Base-by-base conservation (phyloP, 1,140 invertebrate species). In the Polypedilum pembai region DNA sequence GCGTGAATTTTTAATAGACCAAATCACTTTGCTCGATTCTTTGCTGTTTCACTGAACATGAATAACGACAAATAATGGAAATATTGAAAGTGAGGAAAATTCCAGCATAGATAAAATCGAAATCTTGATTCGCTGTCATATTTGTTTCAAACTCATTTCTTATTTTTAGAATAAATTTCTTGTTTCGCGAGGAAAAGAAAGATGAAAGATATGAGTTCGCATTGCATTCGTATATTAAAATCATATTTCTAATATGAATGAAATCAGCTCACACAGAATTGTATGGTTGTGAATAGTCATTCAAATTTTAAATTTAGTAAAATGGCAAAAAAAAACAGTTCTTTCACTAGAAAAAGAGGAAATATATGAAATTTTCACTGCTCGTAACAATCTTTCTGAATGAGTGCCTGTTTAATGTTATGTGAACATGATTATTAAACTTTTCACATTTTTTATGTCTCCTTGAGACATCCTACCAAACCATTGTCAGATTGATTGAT, bases 341-440 rank as follows among this genome's bases (percentile, higher is more conserved):
- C 45, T 56, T 56, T n/a, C 12, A 8, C 40, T 15, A 45, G 15
- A 56, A 56, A n/a, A 12, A 56, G 45, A n/a, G 3, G n/a, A n/a
- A n/a, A n/a, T n/a, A n/a, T n/a, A 56, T 56, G 12, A 4, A 56
- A n/a, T 56, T 5, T 5, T 33, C 24, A 33, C 24, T 33, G 24
- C 5, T 33, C 5, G 24, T 33, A 33, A 33, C 24, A 33, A 33
- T 56, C 0, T 56, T 56, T 56, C 45, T 56, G 45, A 56, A 56
- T 56, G 45, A 56, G n/a, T 56, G 45, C 12, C 45, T 69, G 65
- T 69, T 18, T 18, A 69, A 69, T 69, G 65, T 69, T 20, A 69
- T 69, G 65, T 69, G 20, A 69, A 69, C 65, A 69, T 21, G 65
- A 69, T 18, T 69, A 20, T 69, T 8, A 69, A 69, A 69, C 24